These are phyloP conservation scores for Drosophila kambysellisi DNA, from an alignment of 2,888 invertebrate genomes.

Conservation along the genomic window DNA sequence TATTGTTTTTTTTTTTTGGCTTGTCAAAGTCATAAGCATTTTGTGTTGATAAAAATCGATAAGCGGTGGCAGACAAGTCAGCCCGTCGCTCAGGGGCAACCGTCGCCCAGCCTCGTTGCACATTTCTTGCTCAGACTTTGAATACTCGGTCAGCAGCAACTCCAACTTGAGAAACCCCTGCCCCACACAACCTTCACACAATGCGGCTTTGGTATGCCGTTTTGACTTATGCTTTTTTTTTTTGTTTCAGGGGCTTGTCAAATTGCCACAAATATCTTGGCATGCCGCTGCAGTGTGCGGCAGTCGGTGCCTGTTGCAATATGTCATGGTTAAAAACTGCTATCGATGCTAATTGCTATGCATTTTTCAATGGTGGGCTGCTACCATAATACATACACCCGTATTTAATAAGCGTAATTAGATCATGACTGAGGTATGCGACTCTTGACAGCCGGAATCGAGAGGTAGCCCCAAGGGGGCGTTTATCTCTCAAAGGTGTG, in stretches of 20 bases:
- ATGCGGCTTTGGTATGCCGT: slow-evolving; percentile 44
- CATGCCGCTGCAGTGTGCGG: slow-evolving; percentile 45
- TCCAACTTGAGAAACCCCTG: slow-evolving; percentile 15
- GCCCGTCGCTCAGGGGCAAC: slow-evolving; percentile 41
- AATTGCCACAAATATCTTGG: slow-evolving; percentile 42
- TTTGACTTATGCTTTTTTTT: slow-evolving; percentile 33
- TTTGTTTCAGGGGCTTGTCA: slow-evolving; percentile 67
- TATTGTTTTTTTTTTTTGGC: slow-evolving; percentile 13
- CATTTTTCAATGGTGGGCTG: slow-evolving; percentile 34
- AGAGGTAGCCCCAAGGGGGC: slow-evolving; percentile 28
- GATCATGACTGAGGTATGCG: slow-evolving; percentile 57
- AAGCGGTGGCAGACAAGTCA: slow-evolving; percentile 52
- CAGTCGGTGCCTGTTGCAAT: slow-evolving; percentile 7
- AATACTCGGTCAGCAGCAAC: slow-evolving; percentile 47
- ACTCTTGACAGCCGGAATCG: slow-evolving; percentile 25
- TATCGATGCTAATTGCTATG: slow-evolving; percentile 42
- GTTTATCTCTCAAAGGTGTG: slow-evolving; percentile 41
- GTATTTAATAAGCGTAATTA: slow-evolving; percentile 57
- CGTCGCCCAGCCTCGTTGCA: slow-evolving; percentile 48
- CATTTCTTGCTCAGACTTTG: slow-evolving; percentile 37
- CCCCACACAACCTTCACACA: not conserved
- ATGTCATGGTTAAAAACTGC: slow-evolving; percentile 50
- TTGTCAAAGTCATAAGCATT: slow-evolving; percentile 71
- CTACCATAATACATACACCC: slow-evolving; percentile 12
- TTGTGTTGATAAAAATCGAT: slow-evolving; percentile 73